Evolutionary conservation across 2,888 invertebrate species (phyloP).

Genomic region (Cephus sareptanus): DNA sequence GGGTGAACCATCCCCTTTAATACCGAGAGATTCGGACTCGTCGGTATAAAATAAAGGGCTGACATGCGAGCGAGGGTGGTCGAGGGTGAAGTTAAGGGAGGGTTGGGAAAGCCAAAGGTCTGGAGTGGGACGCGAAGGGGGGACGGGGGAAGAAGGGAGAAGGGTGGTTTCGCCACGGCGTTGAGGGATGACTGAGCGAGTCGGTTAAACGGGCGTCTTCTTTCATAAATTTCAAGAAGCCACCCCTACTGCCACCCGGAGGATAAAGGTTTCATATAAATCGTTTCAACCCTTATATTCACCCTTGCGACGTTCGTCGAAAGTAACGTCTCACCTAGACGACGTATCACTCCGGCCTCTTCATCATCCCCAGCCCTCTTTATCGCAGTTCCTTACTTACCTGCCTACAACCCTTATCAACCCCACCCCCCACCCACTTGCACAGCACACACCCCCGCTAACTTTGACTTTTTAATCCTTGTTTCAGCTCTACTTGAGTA

Average conservation of each 20-base stretch:
- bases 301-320: conserved; percentile 49
- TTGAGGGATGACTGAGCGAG: conserved; percentile 54
- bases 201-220: conserved; percentile 65
- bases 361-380: background rate
- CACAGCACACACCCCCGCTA: background rate
- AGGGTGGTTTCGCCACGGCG: conserved; percentile 4
- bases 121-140: conserved; percentile 24
- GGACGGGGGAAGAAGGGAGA: background rate
- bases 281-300: conserved; percentile 60
- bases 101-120: conserved; percentile 13
- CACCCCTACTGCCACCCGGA: conserved; percentile 16
- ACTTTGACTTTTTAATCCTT: conserved; percentile 20
- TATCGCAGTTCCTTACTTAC: conserved; percentile 14
- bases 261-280: conserved; percentile 64
- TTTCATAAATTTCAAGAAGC: conserved; percentile 64
- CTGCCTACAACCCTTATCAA: background rate
- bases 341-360: too few relatives aligned
- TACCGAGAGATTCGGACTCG: conserved; percentile 47
- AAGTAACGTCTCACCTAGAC: conserved; percentile 36
- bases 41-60: conserved; percentile 61
- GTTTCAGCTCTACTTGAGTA: conserved; percentile 60
- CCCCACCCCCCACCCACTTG: background rate
- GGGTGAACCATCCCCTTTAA: conserved; percentile 62
- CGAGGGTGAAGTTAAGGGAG: conserved; percentile 5
- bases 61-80: conserved; percentile 13